Percentiles rank a stretch among this genome's conserved stretches.
phyloP scores from a whole-genome alignment of 2,797 vertebrate genomes.

The Microhierax caerulescens region DNA sequence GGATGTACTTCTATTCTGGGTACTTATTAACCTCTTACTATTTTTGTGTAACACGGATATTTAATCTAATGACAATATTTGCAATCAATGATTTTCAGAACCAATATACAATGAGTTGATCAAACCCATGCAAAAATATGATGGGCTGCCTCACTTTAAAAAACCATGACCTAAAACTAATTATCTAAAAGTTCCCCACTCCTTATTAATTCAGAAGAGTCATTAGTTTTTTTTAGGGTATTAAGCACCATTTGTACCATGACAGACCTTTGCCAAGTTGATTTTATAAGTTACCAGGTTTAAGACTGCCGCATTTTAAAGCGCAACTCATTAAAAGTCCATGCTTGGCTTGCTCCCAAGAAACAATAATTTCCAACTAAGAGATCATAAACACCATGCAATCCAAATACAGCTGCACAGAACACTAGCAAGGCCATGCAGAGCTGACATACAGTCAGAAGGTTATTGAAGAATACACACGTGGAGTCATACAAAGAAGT shows the following conservation, averaged over 20 bases:
- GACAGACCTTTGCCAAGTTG: conserved; percentile 13
- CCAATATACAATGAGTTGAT: background rate
- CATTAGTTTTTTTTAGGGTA: background rate
- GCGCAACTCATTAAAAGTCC: conserved; percentile 55
- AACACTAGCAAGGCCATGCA: conserved; percentile 80
- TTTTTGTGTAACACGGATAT: background rate
- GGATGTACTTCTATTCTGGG: background rate
- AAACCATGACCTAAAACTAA: background rate
- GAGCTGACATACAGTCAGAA: conserved; percentile 77
- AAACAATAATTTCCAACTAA: conserved; percentile 50
- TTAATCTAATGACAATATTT: conserved; percentile 14
- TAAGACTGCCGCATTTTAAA: conserved; percentile 31
- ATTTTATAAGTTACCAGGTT: conserved; percentile 11
- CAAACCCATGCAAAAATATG: conserved; percentile 18
- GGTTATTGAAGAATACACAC: conserved; percentile 88
- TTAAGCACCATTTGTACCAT: background rate
- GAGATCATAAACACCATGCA: conserved; percentile 75
- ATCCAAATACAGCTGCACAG: conserved; percentile 72
- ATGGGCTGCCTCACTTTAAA: background rate
- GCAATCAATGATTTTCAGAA: background rate
- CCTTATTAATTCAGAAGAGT: background rate
- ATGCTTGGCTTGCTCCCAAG: conserved; percentile 71
- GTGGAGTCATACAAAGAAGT: conserved; percentile 92
- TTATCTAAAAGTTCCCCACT: background rate
- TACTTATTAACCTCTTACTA: background rate